These are phyloP conservation scores for Limnephilus auricula DNA, from an alignment of 2,888 invertebrate species.

Conservation along the genomic window DNA sequence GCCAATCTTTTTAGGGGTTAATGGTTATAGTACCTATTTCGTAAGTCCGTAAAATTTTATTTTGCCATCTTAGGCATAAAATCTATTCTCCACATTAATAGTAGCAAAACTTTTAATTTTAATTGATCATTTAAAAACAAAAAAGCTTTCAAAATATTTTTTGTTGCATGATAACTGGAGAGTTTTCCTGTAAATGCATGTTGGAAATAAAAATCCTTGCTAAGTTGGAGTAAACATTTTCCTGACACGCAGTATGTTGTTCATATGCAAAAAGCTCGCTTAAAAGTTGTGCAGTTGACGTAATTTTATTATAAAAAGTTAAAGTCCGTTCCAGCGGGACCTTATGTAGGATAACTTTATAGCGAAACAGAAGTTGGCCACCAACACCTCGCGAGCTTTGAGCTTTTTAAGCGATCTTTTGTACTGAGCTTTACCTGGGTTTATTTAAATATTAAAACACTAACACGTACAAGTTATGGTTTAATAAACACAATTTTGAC, in stretches of 20 bases:
- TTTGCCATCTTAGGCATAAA: too few species aligned
- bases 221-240: background rate
- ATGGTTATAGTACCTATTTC: too few species aligned
- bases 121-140: too few species aligned
- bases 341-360: background rate
- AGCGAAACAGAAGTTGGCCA: slow-evolving; percentile 16
- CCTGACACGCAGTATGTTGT: background rate
- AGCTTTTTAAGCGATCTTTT: slow-evolving; percentile 8
- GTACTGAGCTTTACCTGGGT: background rate
- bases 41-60: too few species aligned
- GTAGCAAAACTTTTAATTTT: too few species aligned
- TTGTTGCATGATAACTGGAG: background rate
- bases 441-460: background rate
- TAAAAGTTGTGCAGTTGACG: slow-evolving; percentile 29
- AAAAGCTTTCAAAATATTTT: background rate
- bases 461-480: background rate
- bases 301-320: slow-evolving; percentile 18
- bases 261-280: slow-evolving; percentile 3
- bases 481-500: background rate
- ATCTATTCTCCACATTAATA: too few species aligned
- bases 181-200: background rate
- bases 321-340: background rate
- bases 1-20: too few species aligned
- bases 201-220: background rate
- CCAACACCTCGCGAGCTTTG: slow-evolving; percentile 20